Base-by-base conservation (phyloP, 2,888 invertebrate genomes). In the Andrena trimmerana region DNA sequence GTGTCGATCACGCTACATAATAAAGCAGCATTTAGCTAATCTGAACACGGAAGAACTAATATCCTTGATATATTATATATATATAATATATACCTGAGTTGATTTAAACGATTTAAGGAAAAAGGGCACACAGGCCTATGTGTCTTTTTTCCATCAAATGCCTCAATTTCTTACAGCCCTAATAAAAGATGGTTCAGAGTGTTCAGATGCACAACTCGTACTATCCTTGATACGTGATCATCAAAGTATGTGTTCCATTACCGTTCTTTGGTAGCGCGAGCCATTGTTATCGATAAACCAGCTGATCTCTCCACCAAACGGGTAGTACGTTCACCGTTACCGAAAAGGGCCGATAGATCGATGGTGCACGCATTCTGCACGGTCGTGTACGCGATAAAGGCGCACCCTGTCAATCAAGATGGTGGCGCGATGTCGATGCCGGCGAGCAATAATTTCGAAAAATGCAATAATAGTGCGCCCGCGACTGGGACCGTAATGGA, bases 401-500 rank as follows among this genome's bases (percentile, higher is more conserved):
- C 65, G 57, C 59, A 42, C n/a, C 36, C 74, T 79, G 80, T 83
- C 83, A 78, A 85, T 81, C 78, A 78, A 69, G 81, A 72, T 68
- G 71, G 75, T 77, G 20, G 76, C 73, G 78, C 67, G 68, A 66
- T 59, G 83, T 76, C 84, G 85, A 79, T 85, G 73, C 59, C 36
- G 72, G 75, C 68, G 86, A 69, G 86, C 88, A 87, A 90, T 91
- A 90, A 91, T 93, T 93, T 92, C 91, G 90, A 93, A 93, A 93
- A 92, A 93, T 93, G 93, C 92, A 94, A 93, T 93, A 94, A 93
- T 92, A 92, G 92, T 90, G 90, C 89, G 91, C 90, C 90, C 90
- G 90, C 90, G 92, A 89, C 88, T 86, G 91, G 87, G 90, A 90
- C 90, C 92, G 93, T 93, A 94, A 94, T 94, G 94, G 94, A 94